Conservation (phyloP, 2,888 invertebrate species). For the Polia nebulosa region DNA sequence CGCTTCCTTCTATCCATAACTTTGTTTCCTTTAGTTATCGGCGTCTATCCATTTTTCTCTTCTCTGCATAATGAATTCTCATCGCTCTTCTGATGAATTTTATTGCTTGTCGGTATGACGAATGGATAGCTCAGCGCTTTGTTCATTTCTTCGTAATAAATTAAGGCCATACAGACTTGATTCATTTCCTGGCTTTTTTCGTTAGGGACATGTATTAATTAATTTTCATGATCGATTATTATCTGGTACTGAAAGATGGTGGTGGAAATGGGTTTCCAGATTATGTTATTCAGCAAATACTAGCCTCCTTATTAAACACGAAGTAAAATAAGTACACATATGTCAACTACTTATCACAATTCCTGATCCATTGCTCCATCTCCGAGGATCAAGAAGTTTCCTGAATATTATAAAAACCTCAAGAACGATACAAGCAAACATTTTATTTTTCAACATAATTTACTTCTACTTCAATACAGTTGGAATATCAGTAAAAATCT, state of each 20-base stretch:
- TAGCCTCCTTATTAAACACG: neutral
- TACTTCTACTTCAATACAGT: no score
- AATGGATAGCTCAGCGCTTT: conserved; percentile 27
- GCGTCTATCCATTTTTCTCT: conserved; percentile 24
- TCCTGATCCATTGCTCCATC: neutral
- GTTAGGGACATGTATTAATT: conserved; percentile 19
- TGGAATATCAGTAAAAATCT: no score
- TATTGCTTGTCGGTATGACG: conserved; percentile 28
- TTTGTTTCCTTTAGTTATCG: conserved; percentile 35
- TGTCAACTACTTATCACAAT: no score
- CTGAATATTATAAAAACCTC: no score
- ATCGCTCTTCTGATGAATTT: conserved; percentile 37
- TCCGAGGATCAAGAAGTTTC: no score
- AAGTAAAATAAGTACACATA: no score
- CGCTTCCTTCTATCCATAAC: conserved; percentile 18
- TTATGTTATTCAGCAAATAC: neutral
- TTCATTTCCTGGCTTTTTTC: conserved; percentile 31
- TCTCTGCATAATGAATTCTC: conserved; percentile 29
- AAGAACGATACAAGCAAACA: no score
- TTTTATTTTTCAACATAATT: no score
- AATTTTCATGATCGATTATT: conserved; percentile 17
- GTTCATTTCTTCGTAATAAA: conserved; percentile 33
- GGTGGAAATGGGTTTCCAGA: neutral
- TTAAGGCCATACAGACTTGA: conserved; percentile 18
- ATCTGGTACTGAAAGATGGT: neutral